Conservation (phyloP, 2,888 invertebrate genomes). For the Empis stercorea region DNA sequence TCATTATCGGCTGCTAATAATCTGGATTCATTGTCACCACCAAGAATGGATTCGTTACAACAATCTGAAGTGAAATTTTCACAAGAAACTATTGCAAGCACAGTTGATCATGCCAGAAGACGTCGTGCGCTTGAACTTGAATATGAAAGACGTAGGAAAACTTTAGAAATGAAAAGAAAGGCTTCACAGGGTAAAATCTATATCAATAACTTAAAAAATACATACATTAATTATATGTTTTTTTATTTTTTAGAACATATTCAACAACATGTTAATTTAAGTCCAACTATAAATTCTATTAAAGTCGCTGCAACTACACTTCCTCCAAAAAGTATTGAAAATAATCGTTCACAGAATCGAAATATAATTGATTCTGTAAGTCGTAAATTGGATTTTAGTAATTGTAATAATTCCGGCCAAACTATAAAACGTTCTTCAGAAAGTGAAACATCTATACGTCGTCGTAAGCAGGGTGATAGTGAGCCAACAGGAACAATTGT, state of each 20-base stretch:
- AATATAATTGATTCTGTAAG: slow-evolving; percentile 19
- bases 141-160: slow-evolving; percentile 33
- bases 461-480: slow-evolving; percentile 22
- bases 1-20: slow-evolving; percentile 54
- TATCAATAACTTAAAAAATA: too few species aligned
- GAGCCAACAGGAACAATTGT: slow-evolving; percentile 23
- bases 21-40: slow-evolving; percentile 38
- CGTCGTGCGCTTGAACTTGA: slow-evolving; percentile 34
- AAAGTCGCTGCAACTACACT: slow-evolving; percentile 27
- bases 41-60: slow-evolving; percentile 35
- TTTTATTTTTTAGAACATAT: too few species aligned
- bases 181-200: slow-evolving; percentile 29
- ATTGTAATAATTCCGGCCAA: neutral
- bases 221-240: too few species aligned
- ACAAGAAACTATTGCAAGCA: slow-evolving; percentile 31
- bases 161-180: slow-evolving; percentile 31
- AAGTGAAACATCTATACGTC: slow-evolving; percentile 31
- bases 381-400: slow-evolving; percentile 32
- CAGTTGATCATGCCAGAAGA: slow-evolving; percentile 33
- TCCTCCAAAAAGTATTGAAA: slow-evolving; percentile 26
- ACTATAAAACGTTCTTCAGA: slow-evolving; percentile 25
- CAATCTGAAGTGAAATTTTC: slow-evolving; percentile 30
- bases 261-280: neutral
- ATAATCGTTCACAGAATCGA: slow-evolving; percentile 6
- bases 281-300: slow-evolving; percentile 21